phyloP scores from a whole-genome alignment of 1,140 invertebrate genomes.

The Cydia amplana region DNA sequence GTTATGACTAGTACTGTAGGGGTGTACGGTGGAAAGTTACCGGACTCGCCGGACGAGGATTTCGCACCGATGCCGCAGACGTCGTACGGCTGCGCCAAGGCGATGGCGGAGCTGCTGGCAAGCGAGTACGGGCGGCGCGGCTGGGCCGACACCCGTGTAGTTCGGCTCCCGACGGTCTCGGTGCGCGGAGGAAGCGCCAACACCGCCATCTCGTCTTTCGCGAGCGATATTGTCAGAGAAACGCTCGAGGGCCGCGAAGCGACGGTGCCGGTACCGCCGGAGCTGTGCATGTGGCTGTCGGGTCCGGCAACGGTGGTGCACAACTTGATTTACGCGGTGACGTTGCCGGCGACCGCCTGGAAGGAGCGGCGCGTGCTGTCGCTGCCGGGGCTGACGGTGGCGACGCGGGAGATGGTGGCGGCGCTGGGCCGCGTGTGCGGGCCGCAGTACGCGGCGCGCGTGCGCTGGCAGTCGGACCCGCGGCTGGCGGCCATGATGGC shows the following conservation, averaged over 20 bases:
- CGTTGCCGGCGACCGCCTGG: slow-evolving; percentile 39
- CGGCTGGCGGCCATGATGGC: slow-evolving; percentile 48
- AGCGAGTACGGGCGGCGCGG: slow-evolving; percentile 63
- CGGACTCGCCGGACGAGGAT: slow-evolving; percentile 50
- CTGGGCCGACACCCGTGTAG: slow-evolving; percentile 52
- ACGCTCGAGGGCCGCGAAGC: slow-evolving; percentile 53
- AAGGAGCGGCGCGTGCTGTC: slow-evolving; percentile 55
- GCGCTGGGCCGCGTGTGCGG: slow-evolving; percentile 54
- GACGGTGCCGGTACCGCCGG: slow-evolving; percentile 52
- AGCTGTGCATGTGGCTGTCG: slow-evolving; percentile 54
- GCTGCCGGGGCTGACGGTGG: slow-evolving; percentile 56
- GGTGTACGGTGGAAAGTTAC: slow-evolving; percentile 61
- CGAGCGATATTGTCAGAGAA: slow-evolving; percentile 64
- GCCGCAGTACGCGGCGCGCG: slow-evolving; percentile 41
- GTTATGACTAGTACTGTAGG: slow-evolving; percentile 61
- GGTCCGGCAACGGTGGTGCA: slow-evolving; percentile 53
- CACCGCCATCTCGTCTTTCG: slow-evolving; percentile 64
- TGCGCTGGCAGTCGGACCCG: slow-evolving; percentile 51
- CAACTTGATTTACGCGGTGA: slow-evolving; percentile 56
- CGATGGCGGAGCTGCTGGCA: slow-evolving; percentile 64
- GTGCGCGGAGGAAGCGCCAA: slow-evolving; percentile 60
- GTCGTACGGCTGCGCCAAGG: slow-evolving; percentile 65
- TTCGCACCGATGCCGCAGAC: slow-evolving; percentile 58
- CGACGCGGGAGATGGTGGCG: slow-evolving; percentile 51
- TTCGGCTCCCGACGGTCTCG: slow-evolving; percentile 64